Base-by-base conservation (phyloP, 2,888 invertebrate genomes). In the Merodon equestris region DNA sequence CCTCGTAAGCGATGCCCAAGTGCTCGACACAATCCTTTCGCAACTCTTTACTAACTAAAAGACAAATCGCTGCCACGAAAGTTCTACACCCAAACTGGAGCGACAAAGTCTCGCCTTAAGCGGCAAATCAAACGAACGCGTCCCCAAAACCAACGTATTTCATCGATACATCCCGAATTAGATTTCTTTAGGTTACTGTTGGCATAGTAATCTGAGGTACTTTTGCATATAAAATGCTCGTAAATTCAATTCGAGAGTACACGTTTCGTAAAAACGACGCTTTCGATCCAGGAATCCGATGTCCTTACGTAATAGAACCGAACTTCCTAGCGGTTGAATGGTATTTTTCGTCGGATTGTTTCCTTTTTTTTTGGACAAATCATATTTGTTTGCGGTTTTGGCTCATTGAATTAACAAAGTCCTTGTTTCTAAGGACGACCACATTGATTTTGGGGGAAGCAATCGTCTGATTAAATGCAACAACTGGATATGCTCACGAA, bases 371-470 rank as follows among this genome's bases (percentile, higher is more conserved):
- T 15, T 70, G 81, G 81, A 76, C 27, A 40, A 27, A 67, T 19
- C 44, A 38, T 12, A 15, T 36, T 17, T 17, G 45, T 48, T 56
- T 13, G 64, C 36, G 47, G 47, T 54, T 75, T 61, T 45, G 50
- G 51, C 63, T 81, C 86, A 88, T 88, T 87, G 88, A 88, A 88
- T 88, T 88, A 88, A 88, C 88, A 88, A 88, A 85, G 85, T 86
- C 85, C 84, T 82, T 75, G 88, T 88, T 85, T 85, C 87, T 85
- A 85, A 57, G 84, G 85, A 85, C 87, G 85, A 85, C 86, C 81
- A 81, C 79, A 86, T 87, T 86, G 86, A 86, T 86, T 87, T 85
- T 84, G 68, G 63, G 61, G 63, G 63, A 70, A 42, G 53, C 34
- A 34, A 68, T 50, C 60, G 60, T 73, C 64, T 79, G 61, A 68